Evolutionary conservation across 2,797 vertebrate genomes (phyloP), one percentile per base, ranked within the genome.

Genomic region (Onychomys arenicola): DNA sequence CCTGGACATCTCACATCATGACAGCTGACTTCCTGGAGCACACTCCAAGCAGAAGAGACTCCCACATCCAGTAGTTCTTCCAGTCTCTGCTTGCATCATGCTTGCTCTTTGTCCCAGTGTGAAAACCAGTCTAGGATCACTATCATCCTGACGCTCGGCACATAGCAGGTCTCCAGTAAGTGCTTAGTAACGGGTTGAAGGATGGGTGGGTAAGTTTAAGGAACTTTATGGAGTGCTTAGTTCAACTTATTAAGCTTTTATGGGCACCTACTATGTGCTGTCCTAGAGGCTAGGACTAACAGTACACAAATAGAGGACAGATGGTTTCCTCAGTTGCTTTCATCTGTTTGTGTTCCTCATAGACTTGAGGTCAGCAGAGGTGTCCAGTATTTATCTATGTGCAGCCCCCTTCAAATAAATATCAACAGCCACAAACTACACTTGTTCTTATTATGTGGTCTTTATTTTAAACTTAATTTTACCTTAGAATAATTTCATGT

Each of bases 401-500:
- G 10, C 10, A 6, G 25, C 27, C 32, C 16, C 29, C 19, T 90
- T 91, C 55, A 84, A 75, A 84, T 69, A 63, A 92, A 55, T 4
- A n/a, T 25, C 23, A 49, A 6, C 14, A 34, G 12, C 71, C 78
- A 67, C 16, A 55, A 91, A 85, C 32, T 87, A 37, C 25, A 55
- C 0, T 37, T 17, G 7, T 3, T 49, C 6, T 87, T 90, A 49
- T 87, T 88, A 55, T 37, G 32, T 8, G 57, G 75, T 25, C 65
- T 65, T 84, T 43, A 27, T 88, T 81, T 88, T 89, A 63, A 73
- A 52, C 4, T 65, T 49, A 57, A 86, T 40, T 73, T 92, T 57
- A 67, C 55, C 32, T 75, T 83, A 63, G 40, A 75, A 71, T 93
- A 61, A 73, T 80, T 89, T 96, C 6, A 29, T 6, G 96, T 55